Percentiles rank a stretch among this genome's conserved stretches.
phyloP scores from a whole-genome alignment of 2,797 vertebrate genomes.

The Liasis olivaceus region DNA sequence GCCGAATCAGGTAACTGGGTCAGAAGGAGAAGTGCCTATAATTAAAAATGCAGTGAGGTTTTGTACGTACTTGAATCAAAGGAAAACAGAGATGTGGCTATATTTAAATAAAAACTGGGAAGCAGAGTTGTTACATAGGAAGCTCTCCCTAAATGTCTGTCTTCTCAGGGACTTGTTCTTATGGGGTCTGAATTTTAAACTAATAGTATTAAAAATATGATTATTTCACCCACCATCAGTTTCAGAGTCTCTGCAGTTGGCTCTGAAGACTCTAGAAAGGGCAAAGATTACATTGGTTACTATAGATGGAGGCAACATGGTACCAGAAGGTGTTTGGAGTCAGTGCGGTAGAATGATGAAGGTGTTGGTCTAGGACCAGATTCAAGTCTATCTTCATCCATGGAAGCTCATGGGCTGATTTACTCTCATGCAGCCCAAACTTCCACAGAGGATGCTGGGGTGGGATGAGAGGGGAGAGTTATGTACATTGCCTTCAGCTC shows the following conservation, averaged over 20 bases:
- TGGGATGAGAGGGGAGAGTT: background rate
- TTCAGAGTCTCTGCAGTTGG: background rate
- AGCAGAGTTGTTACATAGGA: background rate
- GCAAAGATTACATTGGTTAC: background rate
- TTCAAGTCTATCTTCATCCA: background rate
- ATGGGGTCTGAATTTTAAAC: background rate
- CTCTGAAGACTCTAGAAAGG: background rate
- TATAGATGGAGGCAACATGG: background rate
- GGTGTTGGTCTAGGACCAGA: background rate
- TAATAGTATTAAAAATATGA: background rate
- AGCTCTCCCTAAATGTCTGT: too few relatives aligned
- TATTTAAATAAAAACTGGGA: conserved; percentile 62
- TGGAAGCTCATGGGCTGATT: background rate
- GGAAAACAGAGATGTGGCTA: conserved; percentile 56
- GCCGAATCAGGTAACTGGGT: conserved; percentile 58
- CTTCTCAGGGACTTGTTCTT: background rate
- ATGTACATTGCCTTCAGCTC: background rate
- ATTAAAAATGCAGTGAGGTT: conserved; percentile 62
- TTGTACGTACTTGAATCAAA: conserved; percentile 52
- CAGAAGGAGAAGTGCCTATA: conserved; percentile 42
- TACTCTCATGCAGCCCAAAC: background rate
- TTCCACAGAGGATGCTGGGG: background rate
- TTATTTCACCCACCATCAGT: background rate
- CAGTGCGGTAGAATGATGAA: background rate
- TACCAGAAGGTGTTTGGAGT: too few relatives aligned